These are phyloP conservation scores for Microcaecilia unicolor DNA, from an alignment of 2,797 vertebrate genomes.

Conservation along the genomic window DNA sequence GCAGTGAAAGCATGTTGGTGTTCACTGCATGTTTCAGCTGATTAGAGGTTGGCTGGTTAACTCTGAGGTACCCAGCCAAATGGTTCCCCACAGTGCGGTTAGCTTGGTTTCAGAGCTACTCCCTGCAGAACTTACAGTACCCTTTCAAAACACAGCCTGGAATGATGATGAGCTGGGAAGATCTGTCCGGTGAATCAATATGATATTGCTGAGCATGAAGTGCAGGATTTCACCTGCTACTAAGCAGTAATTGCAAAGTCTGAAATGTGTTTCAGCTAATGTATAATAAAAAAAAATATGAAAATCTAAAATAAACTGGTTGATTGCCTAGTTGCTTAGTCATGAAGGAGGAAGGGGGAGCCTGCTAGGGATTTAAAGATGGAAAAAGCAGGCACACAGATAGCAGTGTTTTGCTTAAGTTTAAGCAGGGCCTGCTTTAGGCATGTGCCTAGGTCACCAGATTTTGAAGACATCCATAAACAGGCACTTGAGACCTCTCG, in stretches of 20 bases:
- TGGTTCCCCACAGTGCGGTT: not conserved
- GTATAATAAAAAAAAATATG: slow-evolving; percentile 19
- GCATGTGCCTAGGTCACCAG: no score
- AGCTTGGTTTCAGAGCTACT: no score
- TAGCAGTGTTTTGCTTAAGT: slow-evolving; percentile 7
- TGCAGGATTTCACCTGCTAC: slow-evolving; percentile 31
- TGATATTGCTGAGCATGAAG: slow-evolving; percentile 31
- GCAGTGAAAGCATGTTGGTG: not conserved
- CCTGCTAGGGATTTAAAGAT: slow-evolving; percentile 1
- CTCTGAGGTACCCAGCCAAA: not conserved
- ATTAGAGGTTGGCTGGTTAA: not conserved
- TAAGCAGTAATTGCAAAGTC: slow-evolving; percentile 35
- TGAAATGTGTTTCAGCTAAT: slow-evolving; percentile 38
- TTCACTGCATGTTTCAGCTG: not conserved
- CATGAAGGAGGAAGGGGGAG: no score
- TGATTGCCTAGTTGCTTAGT: slow-evolving; percentile 38
- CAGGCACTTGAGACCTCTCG: no score
- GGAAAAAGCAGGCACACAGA: slow-evolving; percentile 4
- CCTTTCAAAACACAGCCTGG: slow-evolving; percentile 5
- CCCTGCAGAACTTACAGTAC: not conserved
- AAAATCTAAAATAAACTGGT: slow-evolving; percentile 16
- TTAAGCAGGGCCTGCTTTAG: no score
- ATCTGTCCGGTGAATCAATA: slow-evolving; percentile 16
- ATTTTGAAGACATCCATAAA: no score
- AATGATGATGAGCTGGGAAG: slow-evolving; percentile 13